Evolutionary conservation across 2,888 invertebrate species (phyloP).

Genomic region (Ophonus ardosiacus): DNA sequence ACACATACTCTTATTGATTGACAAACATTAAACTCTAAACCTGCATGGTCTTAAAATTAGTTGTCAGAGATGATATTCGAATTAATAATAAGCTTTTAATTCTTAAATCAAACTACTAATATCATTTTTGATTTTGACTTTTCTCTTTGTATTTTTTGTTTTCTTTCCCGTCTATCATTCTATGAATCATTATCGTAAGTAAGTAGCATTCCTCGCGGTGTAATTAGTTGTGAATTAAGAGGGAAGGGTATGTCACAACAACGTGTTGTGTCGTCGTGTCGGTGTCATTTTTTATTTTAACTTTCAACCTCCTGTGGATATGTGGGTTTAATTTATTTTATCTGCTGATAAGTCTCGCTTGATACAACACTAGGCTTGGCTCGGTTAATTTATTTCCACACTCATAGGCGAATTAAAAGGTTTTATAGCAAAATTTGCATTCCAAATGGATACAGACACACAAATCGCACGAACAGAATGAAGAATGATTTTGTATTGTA

Average conservation of each 20-base stretch:
- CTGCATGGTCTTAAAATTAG: too few relatives aligned
- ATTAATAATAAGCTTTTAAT: too few relatives aligned
- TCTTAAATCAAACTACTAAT: too few relatives aligned
- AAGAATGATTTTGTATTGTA: too few relatives aligned
- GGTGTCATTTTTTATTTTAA: constrained; percentile 42
- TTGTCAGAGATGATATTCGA: too few relatives aligned
- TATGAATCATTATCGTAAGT: too few relatives aligned
- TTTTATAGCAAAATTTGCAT: neutral
- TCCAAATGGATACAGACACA: neutral
- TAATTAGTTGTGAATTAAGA: constrained; percentile 52
- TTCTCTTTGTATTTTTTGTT: too few relatives aligned
- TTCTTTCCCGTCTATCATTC: too few relatives aligned
- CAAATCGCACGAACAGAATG: neutral
- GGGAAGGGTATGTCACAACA: constrained; percentile 53
- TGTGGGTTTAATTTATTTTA: constrained; percentile 46
- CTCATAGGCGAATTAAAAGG: neutral
- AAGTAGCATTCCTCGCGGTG: neutral
- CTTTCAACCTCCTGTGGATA: constrained; percentile 5
- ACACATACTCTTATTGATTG: too few relatives aligned
- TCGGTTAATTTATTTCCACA: neutral
- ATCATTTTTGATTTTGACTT: too few relatives aligned
- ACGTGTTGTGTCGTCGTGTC: constrained; percentile 1
- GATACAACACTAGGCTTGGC: neutral
- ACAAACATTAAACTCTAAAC: too few relatives aligned
- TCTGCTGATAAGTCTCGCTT: constrained; percentile 26